Conservation (phyloP, 2,888 invertebrate species). For the Gastracanthus pulcherrimus region DNA sequence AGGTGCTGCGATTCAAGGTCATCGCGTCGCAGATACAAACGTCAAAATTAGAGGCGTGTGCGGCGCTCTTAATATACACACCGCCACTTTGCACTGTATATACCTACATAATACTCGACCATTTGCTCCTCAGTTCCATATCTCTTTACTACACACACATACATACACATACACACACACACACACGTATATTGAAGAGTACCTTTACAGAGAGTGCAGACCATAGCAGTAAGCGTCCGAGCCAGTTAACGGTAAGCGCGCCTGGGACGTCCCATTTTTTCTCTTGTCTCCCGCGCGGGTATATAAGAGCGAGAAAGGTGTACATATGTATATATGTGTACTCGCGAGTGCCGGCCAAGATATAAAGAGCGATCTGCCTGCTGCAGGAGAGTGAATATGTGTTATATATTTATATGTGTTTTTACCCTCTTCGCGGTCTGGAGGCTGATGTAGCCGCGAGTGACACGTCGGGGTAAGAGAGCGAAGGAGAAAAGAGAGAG, state of each 20-base stretch:
- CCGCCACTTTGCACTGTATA: too few species aligned
- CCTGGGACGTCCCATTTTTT: slow-evolving; percentile 43
- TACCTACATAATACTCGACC: too few species aligned
- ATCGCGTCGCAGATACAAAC: not conserved
- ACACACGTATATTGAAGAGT: not conserved
- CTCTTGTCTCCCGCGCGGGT: slow-evolving; percentile 8
- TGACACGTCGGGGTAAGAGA: too few species aligned
- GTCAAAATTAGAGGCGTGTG: slow-evolving; percentile 18
- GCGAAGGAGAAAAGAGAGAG: too few species aligned
- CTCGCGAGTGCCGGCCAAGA: too few species aligned
- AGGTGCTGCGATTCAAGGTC: not conserved
- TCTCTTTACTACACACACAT: not conserved
- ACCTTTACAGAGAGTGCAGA: not conserved
- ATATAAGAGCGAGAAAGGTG: not conserved
- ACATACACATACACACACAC: not conserved
- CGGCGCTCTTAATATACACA: too few species aligned
- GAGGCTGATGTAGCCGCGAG: too few species aligned
- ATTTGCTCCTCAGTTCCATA: not conserved
- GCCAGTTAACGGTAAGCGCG: slow-evolving; percentile 46
- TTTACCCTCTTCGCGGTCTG: too few species aligned
- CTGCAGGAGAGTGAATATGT: too few species aligned
- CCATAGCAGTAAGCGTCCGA: not conserved
- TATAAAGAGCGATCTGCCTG: too few species aligned
- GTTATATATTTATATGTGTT: too few species aligned
- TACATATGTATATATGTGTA: too few species aligned